Conservation (phyloP, 2,888 invertebrate genomes). For the Trichacis sp. region DNA sequence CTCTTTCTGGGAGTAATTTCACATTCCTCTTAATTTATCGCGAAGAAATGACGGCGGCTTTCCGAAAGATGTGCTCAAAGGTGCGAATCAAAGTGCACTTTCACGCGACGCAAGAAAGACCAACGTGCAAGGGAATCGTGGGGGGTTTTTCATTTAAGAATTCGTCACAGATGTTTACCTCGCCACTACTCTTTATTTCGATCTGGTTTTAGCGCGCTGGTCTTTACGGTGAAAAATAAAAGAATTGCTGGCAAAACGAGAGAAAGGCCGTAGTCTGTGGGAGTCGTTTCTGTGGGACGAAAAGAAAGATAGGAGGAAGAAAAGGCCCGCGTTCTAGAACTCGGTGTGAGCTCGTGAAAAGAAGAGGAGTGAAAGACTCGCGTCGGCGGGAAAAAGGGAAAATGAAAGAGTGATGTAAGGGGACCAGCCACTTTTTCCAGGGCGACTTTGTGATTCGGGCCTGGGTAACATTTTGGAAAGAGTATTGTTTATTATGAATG, state of each 20-base stretch:
- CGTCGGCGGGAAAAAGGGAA: slow-evolving; percentile 20
- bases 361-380: slow-evolving; percentile 28
- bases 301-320: slow-evolving; percentile 12
- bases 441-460: no score
- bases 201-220: slow-evolving; percentile 28
- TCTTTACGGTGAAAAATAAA: slow-evolving; percentile 36
- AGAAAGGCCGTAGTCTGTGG: slow-evolving; percentile 47
- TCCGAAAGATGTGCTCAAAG: not conserved
- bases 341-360: slow-evolving; percentile 1
- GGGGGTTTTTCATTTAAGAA: slow-evolving; percentile 25
- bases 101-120: slow-evolving; percentile 14
- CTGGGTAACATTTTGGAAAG: no score
- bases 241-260: slow-evolving; percentile 43
- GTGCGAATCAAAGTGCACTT: slow-evolving; percentile 29
- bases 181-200: slow-evolving; percentile 32
- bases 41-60: not conserved
- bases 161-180: slow-evolving; percentile 32
- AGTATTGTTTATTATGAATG: no score
- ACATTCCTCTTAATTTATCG: not conserved
- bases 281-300: slow-evolving; percentile 5
- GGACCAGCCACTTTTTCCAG: slow-evolving; percentile 9
- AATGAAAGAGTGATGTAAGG: slow-evolving; percentile 28
- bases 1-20: no score
- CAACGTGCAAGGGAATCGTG: slow-evolving; percentile 5
- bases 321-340: slow-evolving; percentile 6